A percentile compares a stretch with the other conserved stretches of the same genome.
These are phyloP conservation scores for Falco novaeseelandiae DNA, from an alignment of 2,797 vertebrate genomes.

Conservation along the genomic window DNA sequence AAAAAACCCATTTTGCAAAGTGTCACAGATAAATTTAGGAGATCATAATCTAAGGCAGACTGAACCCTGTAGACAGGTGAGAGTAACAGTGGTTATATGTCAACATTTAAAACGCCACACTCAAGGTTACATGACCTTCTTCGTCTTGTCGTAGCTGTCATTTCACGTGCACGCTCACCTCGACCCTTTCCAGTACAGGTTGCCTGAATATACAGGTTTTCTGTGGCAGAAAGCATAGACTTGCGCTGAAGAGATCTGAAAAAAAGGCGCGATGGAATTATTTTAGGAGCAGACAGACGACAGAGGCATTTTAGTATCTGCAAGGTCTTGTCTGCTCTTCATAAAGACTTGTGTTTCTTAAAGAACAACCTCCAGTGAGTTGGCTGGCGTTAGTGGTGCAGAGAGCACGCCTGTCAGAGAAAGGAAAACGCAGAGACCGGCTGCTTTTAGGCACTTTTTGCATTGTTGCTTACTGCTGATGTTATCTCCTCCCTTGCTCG, in stretches of 20 bases:
- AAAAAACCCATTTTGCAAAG: neutral
- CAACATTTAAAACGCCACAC: neutral
- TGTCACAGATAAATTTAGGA: slow-evolving; percentile 22
- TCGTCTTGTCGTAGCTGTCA: neutral
- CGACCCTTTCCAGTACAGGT: neutral
- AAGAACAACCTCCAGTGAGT: neutral
- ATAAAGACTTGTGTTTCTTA: neutral
- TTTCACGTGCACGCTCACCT: neutral
- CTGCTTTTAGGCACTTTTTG: neutral
- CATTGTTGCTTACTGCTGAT: neutral
- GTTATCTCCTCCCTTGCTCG: slow-evolving; percentile 41
- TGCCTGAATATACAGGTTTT: neutral
- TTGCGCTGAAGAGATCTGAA: neutral
- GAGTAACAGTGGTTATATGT: neutral
- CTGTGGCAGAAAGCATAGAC: neutral
- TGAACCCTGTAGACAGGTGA: neutral
- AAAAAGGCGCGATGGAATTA: neutral
- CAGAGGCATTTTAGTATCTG: neutral
- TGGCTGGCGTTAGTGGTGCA: neutral
- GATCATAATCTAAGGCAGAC: neutral
- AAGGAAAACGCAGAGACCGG: neutral
- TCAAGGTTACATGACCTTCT: neutral
- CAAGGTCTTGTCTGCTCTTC: neutral
- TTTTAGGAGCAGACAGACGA: neutral
- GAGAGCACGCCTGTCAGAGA: neutral